Evolutionary conservation across 1,140 invertebrate species (phyloP), one percentile per base, ranked within the genome.

Genomic region (Lepidurus couesii): DNA sequence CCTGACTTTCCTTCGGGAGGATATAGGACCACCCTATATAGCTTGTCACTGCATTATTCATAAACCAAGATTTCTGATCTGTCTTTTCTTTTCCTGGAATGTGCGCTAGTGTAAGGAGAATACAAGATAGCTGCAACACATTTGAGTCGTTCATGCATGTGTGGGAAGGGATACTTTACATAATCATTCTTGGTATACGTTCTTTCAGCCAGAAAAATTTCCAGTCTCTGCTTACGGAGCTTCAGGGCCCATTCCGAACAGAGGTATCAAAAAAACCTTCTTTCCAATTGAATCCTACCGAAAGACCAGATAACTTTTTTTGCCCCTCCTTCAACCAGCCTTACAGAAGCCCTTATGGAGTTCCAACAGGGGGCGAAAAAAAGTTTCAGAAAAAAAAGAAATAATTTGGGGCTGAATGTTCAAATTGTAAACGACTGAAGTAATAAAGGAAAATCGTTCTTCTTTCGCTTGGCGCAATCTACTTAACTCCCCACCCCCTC

Each of bases 51-150:
- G 53, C 53, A 65, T 65, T 65, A 65, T 65, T 65, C 53, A 65
- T 65, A 65, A 65, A 7, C 16, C 13, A 65, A 65, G 53, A 65
- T 65, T 65, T 65, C 53, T 65, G 53, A 65, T 65, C 53, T 21
- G 53, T 65, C 53, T 65, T 65, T 65, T 65, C 53, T 65, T 65
- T 34, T 16, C n/a, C 21, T 7, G 53, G 16, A 21, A 16, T 65
- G 53, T 65, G 53, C 53, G n/a, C 53, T 65, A 65, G 53, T 65
- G 53, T 16, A 65, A 65, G 53, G 21, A 65, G 53, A 65, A 65
- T 65, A 65, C 53, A n/a, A 65, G 53, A 65, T 65, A 65, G 53
- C 53, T 65, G 53, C n/a, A 65, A 65, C n/a, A 65, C 53, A 65
- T 65, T 65, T 65, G 53, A 65, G 21, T 65, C 53, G 53, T 65